phyloP scores from a whole-genome alignment of 2,797 vertebrate genomes.

The Hemibagrus guttatus region DNA sequence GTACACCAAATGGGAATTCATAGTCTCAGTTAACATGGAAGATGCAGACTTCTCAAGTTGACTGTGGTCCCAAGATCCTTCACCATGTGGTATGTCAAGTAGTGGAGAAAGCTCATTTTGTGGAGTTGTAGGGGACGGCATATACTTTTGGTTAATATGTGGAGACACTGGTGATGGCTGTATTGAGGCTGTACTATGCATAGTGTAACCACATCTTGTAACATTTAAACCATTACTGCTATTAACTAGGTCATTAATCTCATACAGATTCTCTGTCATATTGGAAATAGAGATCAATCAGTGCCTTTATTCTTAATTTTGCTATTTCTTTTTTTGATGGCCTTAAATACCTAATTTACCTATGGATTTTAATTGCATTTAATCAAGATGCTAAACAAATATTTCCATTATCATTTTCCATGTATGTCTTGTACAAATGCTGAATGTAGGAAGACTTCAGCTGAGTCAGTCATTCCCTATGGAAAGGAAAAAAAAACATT shows the following conservation, averaged over 20 bases:
- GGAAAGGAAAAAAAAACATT: conserved; percentile 27
- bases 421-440: background rate
- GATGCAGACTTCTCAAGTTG: conserved; percentile 71
- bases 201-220: conserved; percentile 75
- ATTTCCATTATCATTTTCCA: conserved; percentile 6
- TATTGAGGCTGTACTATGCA: conserved; percentile 70
- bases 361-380: background rate
- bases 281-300: conserved; percentile 25
- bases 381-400: conserved; percentile 14
- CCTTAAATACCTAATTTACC: background rate
- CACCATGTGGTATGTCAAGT: conserved; percentile 43
- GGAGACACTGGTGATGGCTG: conserved; percentile 79
- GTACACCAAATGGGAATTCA: conserved; percentile 67
- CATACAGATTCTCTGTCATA: conserved; percentile 86
- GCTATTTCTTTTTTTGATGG: background rate
- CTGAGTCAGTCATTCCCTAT: conserved; percentile 32
- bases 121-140: conserved; percentile 71
- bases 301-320: background rate
- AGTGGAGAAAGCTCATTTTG: conserved; percentile 56
- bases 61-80: conserved; percentile 70
- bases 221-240: conserved; percentile 68
- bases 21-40: conserved; percentile 62
- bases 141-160: conserved; percentile 76
- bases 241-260: conserved; percentile 75
- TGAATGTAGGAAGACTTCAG: conserved; percentile 15